A percentile compares a stretch with the other conserved stretches of the same genome.
Evolutionary conservation across 2,797 vertebrate species (phyloP).

Genomic region (Lerista edwardsae): DNA sequence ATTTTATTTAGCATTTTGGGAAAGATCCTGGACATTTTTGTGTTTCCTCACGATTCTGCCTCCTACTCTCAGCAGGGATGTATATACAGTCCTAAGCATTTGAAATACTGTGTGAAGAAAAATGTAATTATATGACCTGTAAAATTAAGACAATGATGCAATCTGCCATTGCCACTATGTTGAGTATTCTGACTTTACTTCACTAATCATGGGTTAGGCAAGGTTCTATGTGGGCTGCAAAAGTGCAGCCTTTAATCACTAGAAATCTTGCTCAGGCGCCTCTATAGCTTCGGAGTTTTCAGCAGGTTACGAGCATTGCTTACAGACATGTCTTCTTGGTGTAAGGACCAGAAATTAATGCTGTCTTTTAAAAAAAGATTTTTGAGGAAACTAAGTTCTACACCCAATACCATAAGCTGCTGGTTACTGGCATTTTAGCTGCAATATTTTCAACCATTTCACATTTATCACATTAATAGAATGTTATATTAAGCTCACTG

Average conservation of each 20-base stretch:
- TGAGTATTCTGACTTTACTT: not conserved
- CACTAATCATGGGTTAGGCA: not conserved
- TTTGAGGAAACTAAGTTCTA: not conserved
- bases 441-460: not conserved
- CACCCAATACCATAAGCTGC: not conserved
- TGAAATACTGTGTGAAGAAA: not conserved
- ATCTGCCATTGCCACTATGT: not conserved
- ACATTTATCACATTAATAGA: too few species aligned
- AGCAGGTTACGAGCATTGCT: not conserved
- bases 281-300: not conserved
- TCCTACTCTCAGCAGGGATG: not conserved
- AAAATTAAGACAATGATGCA: not conserved
- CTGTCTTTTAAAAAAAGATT: not conserved
- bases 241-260: not conserved
- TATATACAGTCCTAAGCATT: too few species aligned
- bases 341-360: not conserved
- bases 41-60: not conserved
- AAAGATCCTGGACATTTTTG: not conserved
- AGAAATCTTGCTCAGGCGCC: not conserved
- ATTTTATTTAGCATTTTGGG: not conserved
- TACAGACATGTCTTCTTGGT: not conserved
- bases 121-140: not conserved
- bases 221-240: not conserved
- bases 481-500: too few species aligned
- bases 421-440: not conserved